Evolutionary conservation across 2,888 invertebrate genomes (phyloP), one percentile per base, ranked within the genome.

Genomic region (Hypomecis atomaria): DNA sequence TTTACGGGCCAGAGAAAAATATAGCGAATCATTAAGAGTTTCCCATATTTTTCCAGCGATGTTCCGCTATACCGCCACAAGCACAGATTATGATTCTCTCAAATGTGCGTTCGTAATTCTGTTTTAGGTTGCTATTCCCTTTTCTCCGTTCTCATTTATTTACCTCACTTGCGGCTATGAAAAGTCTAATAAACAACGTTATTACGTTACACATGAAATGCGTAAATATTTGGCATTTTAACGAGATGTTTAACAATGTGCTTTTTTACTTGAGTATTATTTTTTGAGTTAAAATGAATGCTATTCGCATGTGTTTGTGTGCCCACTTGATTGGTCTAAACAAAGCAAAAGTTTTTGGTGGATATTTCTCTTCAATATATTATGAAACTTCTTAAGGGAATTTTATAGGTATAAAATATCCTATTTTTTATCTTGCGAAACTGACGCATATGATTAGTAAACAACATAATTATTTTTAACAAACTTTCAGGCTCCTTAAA

Each of bases 21-120:
- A 2, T 23, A 23, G 23, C 23, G 23, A 23, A 23, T 23, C 23
- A 23, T 23, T 23, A 23, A 23, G 23, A 23, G 23, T 23, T 23
- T 23, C 23, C 23, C 3, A 23, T 23, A 23, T 23, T 23, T 23
- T 63, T 59, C 65, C 63, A 48, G 37, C 43, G 61, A 63, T 62
- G 61, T 70, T 59, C 49, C 70, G 52, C 66, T 68, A 59, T 56
- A 66, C 44, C 42, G 52, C 48, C 58, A 9, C 60, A 38, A 59
- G 45, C 49, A 37, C 23, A 55, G 49, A 59, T 63, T 62, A 56
- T 56, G 44, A 58, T 47, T 58, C 43, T 40, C 43, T 62, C 40
- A 40, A 45, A 57, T 58, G 52, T 38, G 38, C 50, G 13, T 43
- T 62, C 37, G 37, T 54, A 49, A 63, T 54, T 57, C 50, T 57